These are phyloP conservation scores for Ichneumoninae sp. DNA, from an alignment of 2,888 invertebrate species.

Conservation along the genomic window DNA sequence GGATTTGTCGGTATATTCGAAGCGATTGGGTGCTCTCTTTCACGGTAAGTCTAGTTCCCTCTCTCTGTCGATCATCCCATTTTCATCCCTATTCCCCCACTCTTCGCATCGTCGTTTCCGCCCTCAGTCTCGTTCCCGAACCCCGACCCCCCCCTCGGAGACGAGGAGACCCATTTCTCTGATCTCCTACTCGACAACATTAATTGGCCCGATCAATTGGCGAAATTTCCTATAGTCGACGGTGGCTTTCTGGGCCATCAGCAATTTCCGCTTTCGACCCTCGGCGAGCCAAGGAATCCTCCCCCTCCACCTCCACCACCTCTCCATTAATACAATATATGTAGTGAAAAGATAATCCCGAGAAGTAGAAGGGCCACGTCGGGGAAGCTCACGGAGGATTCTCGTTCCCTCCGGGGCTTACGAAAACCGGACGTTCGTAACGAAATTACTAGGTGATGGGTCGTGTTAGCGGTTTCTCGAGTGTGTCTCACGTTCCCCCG, in stretches of 20 bases:
- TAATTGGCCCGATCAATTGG: constrained; percentile 58
- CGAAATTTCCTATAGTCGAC: constrained; percentile 37
- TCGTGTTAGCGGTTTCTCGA: constrained; percentile 14
- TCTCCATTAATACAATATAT: constrained; percentile 1
- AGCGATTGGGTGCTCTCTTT: constrained; percentile 17
- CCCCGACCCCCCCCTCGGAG: neutral
- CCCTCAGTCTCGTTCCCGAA: neutral
- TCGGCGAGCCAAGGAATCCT: constrained; percentile 28
- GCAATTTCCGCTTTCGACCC: constrained; percentile 31
- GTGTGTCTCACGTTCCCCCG: constrained; percentile 4
- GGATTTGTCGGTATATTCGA: constrained; percentile 39
- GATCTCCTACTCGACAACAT: constrained; percentile 36
- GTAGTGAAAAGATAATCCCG: constrained; percentile 5
- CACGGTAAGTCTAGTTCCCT: constrained; percentile 28
- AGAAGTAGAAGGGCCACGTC: constrained; percentile 8
- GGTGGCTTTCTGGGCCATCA: constrained; percentile 29
- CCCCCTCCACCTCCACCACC: neutral
- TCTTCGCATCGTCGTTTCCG: neutral
- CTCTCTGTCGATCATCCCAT: constrained; percentile 22
- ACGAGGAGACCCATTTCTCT: neutral
- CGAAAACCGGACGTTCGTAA: constrained; percentile 12
- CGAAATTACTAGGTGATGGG: constrained; percentile 28
- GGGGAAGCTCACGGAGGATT: neutral
- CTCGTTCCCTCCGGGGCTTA: constrained; percentile 3
- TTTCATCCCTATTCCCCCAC: neutral